A percentile compares a stretch with the other conserved stretches of the same genome.
Evolutionary conservation across 2,888 invertebrate genomes (phyloP).

Genomic region (Nomada lathburiana): DNA sequence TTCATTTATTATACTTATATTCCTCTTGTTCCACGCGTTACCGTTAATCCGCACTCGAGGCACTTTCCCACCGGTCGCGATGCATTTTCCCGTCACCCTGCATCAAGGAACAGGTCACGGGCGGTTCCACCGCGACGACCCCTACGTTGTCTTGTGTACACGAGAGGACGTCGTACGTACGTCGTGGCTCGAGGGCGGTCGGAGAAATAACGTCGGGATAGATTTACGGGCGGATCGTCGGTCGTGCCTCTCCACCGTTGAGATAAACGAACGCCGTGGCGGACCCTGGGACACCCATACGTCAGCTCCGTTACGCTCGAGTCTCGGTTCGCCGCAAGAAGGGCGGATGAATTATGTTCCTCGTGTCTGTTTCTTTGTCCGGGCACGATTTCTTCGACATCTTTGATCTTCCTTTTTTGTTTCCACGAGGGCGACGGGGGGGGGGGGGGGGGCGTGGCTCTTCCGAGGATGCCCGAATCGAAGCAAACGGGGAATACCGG

Average conservation of each 20-base stretch:
- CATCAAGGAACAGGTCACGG: no score
- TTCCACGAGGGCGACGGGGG: no score
- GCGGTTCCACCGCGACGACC: no score
- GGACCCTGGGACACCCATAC: not conserved
- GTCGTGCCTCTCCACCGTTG: not conserved
- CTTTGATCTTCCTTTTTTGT: not conserved
- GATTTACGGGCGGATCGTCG: conserved; percentile 29
- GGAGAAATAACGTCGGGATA: conserved; percentile 34
- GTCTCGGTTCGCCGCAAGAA: not conserved
- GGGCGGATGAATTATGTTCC: conserved; percentile 2
- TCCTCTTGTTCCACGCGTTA: no score
- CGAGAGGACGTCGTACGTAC: conserved; percentile 1
- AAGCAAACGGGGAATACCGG: not conserved
- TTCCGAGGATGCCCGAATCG: not conserved
- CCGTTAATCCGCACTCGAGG: no score
- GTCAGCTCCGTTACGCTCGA: not conserved
- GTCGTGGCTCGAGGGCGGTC: conserved; percentile 6
- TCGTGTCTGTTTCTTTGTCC: not conserved
- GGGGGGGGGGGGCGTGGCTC: not conserved
- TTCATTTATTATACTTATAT: no score
- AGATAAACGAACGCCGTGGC: not conserved
- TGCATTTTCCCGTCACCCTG: no score
- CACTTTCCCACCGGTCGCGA: no score
- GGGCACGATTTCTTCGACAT: not conserved
- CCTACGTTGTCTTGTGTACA: not conserved